Conservation (phyloP, 2,797 vertebrate genomes). For the Pogonophryne albipinna region DNA sequence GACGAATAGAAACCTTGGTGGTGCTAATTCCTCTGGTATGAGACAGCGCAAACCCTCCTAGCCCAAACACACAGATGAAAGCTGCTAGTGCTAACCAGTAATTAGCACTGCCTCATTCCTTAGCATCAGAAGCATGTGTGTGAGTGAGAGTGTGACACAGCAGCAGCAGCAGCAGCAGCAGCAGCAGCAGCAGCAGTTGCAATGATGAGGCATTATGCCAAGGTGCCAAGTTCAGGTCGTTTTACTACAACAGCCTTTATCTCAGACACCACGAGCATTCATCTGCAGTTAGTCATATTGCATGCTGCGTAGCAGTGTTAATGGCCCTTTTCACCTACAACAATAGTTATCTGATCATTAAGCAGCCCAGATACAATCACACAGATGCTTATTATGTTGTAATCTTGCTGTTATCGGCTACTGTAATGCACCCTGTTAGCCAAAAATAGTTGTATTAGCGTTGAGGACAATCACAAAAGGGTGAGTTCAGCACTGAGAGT, state of each 20-base stretch:
- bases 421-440: slow-evolving; percentile 18
- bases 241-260: slow-evolving; percentile 50
- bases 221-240: slow-evolving; percentile 59
- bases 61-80: slow-evolving; percentile 69
- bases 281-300: slow-evolving; percentile 52
- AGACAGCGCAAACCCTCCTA: slow-evolving; percentile 59
- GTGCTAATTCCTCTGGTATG: slow-evolving; percentile 74
- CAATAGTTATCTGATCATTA: slow-evolving; percentile 46
- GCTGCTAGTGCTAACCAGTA: slow-evolving; percentile 68
- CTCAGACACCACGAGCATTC: slow-evolving; percentile 50
- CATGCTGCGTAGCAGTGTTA: slow-evolving; percentile 34
- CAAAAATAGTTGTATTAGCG: slow-evolving; percentile 11
- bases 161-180: slow-evolving; percentile 11
- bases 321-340: slow-evolving; percentile 30
- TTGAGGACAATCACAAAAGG: slow-evolving; percentile 1
- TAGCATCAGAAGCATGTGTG: slow-evolving; percentile 50
- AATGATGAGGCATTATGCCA: slow-evolving; percentile 35
- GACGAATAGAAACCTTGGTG: slow-evolving; percentile 75
- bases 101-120: slow-evolving; percentile 65
- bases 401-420: slow-evolving; percentile 18
- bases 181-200: slow-evolving; percentile 34
- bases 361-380: slow-evolving; percentile 39
- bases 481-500: slow-evolving; percentile 7
- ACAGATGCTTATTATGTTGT: slow-evolving; percentile 29
- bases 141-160: slow-evolving; percentile 53